These are phyloP conservation scores for Myopa testacea DNA, from an alignment of 2,888 invertebrate species.

Conservation along the genomic window DNA sequence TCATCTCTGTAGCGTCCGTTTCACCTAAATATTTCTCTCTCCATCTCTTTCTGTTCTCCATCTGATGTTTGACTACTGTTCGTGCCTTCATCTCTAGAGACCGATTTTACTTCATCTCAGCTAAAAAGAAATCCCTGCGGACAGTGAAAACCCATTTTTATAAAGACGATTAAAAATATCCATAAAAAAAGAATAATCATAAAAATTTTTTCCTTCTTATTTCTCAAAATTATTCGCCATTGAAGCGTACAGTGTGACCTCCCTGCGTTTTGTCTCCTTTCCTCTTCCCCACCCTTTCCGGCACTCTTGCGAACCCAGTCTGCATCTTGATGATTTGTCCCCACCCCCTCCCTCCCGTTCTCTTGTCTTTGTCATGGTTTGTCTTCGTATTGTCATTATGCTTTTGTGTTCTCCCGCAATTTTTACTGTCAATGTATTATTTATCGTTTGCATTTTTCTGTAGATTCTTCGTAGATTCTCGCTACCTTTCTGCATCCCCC, in stretches of 20 bases:
- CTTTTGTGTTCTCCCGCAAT: slow-evolving; percentile 7
- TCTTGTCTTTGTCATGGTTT: neutral
- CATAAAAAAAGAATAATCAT: too few species aligned
- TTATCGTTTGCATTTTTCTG: slow-evolving; percentile 28
- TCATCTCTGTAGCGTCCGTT: too few species aligned
- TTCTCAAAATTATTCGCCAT: slow-evolving; percentile 22
- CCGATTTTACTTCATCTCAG: neutral
- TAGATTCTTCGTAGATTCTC: neutral
- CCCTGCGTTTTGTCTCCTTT: neutral
- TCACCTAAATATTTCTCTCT: too few species aligned
- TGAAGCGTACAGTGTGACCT: slow-evolving; percentile 5
- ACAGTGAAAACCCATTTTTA: neutral
- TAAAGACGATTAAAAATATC: too few species aligned
- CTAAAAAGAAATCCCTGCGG: neutral
- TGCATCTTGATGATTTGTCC: too few species aligned
- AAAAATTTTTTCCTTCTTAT: neutral
- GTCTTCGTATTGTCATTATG: neutral
- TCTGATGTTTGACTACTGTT: too few species aligned
- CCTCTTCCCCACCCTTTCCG: too few species aligned
- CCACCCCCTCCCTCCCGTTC: too few species aligned
- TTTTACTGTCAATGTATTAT: slow-evolving; percentile 37
- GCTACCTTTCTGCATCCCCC: neutral
- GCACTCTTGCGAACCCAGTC: too few species aligned
- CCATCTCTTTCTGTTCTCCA: too few species aligned
- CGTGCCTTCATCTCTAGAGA: too few species aligned